phyloP scores from a whole-genome alignment of 2,113 vertebrate species.

The Eclectus roratus region DNA sequence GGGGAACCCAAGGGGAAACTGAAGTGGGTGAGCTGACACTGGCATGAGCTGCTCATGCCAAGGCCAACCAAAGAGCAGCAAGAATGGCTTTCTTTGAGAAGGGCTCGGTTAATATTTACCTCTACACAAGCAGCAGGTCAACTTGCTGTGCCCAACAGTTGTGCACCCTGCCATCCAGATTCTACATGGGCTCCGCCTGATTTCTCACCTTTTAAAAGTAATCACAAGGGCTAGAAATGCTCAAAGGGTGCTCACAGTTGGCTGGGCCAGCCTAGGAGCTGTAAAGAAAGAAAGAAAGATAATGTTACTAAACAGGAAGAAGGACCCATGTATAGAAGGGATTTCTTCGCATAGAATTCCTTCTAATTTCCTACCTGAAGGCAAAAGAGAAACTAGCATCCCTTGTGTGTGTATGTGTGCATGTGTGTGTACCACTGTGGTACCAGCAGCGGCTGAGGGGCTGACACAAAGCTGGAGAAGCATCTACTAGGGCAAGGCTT shows the following conservation, averaged over 20 bases:
- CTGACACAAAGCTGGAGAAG: not conserved
- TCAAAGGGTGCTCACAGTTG: rapidly evolving
- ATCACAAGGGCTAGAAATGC: not conserved
- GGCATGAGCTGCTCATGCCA: not conserved
- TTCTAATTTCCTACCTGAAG: not conserved
- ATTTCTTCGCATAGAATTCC: not conserved
- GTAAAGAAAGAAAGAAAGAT: not conserved
- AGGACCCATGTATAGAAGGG: not conserved
- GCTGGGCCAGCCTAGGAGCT: not conserved
- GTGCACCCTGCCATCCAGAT: not conserved
- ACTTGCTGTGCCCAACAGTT: not conserved
- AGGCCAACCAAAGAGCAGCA: not conserved
- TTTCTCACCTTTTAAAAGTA: not conserved
- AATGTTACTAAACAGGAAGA: not conserved
- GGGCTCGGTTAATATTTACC: not conserved
- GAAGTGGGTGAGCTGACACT: not conserved
- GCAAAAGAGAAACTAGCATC: not conserved
- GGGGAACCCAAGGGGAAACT: rapidly evolving
- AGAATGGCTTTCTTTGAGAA: not conserved
- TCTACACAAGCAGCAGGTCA: not conserved
- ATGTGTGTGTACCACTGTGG: rapidly evolving
- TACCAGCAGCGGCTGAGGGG: rapidly evolving
- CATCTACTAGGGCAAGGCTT: not conserved
- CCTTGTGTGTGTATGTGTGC: rapidly evolving
- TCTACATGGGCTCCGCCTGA: not conserved